Conservation (phyloP, 2,888 invertebrate genomes). For the Bimastos eiseni region DNA sequence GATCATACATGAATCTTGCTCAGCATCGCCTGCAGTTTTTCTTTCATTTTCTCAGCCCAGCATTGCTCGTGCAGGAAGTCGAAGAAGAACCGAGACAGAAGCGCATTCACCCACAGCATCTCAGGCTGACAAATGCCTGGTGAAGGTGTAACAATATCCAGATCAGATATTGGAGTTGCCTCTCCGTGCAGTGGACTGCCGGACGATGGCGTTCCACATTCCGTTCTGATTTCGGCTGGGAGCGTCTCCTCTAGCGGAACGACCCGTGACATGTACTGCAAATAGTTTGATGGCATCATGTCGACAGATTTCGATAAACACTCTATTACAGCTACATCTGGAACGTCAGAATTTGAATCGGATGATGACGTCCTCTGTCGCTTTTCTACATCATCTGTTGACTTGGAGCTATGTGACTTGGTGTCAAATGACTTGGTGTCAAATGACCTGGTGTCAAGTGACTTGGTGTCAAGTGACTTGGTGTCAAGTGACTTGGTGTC, state of each 20-base stretch:
- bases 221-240: neutral
- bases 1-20: slow-evolving; percentile 75
- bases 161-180: neutral
- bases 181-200: neutral
- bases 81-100: slow-evolving; percentile 77
- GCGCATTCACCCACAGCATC: slow-evolving; percentile 69
- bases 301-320: neutral
- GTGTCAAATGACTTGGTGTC: neutral
- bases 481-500: neutral
- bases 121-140: slow-evolving; percentile 30
- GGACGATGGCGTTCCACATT: neutral
- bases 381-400: neutral
- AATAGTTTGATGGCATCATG: slow-evolving; percentile 44
- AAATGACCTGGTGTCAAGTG: neutral
- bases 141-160: neutral
- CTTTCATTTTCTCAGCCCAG: slow-evolving; percentile 74
- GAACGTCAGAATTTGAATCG: neutral
- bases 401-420: neutral
- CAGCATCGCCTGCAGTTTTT: slow-evolving; percentile 82
- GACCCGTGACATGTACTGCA: slow-evolving; percentile 54
- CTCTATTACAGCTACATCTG: neutral
- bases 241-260: slow-evolving; percentile 47
- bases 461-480: no score
- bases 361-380: neutral
- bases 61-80: slow-evolving; percentile 77